Base-by-base conservation (phyloP, 2,113 vertebrate species). In the Regulus satrapa region DNA sequence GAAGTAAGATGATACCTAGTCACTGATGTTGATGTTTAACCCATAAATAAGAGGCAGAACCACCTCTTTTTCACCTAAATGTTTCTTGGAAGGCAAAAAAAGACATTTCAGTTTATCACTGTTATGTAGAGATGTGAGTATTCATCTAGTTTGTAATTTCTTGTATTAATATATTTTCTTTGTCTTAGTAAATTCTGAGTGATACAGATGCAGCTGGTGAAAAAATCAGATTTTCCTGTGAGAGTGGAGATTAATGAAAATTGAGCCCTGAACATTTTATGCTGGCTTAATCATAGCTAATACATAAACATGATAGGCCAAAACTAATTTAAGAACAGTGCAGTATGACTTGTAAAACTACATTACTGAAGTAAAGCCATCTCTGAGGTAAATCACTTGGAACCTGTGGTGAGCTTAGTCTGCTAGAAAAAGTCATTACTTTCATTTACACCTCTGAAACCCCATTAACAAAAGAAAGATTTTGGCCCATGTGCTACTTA, bases 381-480 rank as follows among this genome's bases (percentile, higher is more conserved):
- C n/a, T 69, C 72, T 91, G 85, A 83, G 41, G 72, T 74, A 86
- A 93, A 86, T 71, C 4, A 36, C 51, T 48, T 66, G 54, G 54
- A 95, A 41, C 38, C 41, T 29, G 1, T 58, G 54, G 40, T 73
- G 52, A 96, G 13, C 64, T 76, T 64, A 49, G 58, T 73, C 62
- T 89, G 18, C n/a, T 89, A 62, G 24, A 88, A 29, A 64, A 95
- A 89, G 20, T 32, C 8, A 19, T 76, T 87, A 12, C 36, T 95
- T 92, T 92, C 58, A 69, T 95, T 95, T 82, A 62, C 41, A 62
- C 74, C 54, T 85, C 69, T 54, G 84, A 64, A 94, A 84, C 14
- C 26, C 40, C 73, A 46, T 64, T 76, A 89, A 52, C 49, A 92
- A 87, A 72, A 41, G 41, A 41, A n/a, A 75, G 80, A 48, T 45